Evolutionary conservation across 2,113 vertebrate genomes (phyloP).

Genomic region (Leptobrachium leishanense): DNA sequence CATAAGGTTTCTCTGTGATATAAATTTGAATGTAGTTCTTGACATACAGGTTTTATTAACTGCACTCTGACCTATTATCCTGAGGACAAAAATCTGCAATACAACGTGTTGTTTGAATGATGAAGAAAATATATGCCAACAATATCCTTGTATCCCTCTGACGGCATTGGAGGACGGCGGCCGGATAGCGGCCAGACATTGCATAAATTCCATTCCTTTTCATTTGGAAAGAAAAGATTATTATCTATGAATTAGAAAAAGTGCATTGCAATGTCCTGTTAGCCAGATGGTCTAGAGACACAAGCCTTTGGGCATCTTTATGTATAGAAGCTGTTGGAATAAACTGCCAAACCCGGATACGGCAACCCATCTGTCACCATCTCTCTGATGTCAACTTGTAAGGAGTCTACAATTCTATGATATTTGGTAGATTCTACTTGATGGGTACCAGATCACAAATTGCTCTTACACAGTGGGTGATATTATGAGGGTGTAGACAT

Average conservation of each 20-base stretch:
- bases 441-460: slow-evolving; percentile 9
- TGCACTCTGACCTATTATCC: slow-evolving; percentile 17
- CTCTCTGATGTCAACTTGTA: background rate
- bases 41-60: slow-evolving; percentile 13
- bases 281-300: slow-evolving; percentile 46
- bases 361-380: slow-evolving; percentile 43
- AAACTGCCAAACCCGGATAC: slow-evolving; percentile 47
- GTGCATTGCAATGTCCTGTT: slow-evolving; percentile 23
- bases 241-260: slow-evolving; percentile 18
- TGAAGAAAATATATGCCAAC: slow-evolving; percentile 9
- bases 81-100: slow-evolving; percentile 23
- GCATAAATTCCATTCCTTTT: background rate
- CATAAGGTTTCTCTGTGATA: too few relatives aligned
- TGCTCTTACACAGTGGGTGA: background rate
- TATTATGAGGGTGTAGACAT: background rate
- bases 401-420: background rate
- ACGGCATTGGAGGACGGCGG: background rate
- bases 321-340: slow-evolving; percentile 49
- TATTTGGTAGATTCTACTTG: background rate
- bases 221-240: slow-evolving; percentile 18
- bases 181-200: slow-evolving; percentile 7
- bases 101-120: slow-evolving; percentile 13
- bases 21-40: too few relatives aligned
- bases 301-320: slow-evolving; percentile 43
- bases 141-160: background rate